Percentiles rank a stretch among this genome's conserved stretches.
Conservation (phyloP, 2,888 invertebrate genomes). For the Copidosoma aretas region DNA sequence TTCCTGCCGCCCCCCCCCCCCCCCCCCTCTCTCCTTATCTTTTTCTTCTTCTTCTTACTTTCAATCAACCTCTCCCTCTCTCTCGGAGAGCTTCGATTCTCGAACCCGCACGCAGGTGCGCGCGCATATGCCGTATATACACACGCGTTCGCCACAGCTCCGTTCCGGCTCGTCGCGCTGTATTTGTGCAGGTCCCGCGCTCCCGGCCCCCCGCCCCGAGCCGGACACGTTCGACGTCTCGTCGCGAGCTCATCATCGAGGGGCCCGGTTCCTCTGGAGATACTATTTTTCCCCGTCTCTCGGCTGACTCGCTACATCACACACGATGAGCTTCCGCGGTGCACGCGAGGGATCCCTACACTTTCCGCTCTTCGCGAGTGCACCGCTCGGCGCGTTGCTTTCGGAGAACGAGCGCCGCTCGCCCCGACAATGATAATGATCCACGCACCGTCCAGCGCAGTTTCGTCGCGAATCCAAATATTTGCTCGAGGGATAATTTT, state of each 20-base stretch:
- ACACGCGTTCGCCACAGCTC: neutral
- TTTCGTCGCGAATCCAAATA: too few relatives aligned
- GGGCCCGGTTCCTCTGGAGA: constrained; percentile 23
- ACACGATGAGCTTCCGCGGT: neutral
- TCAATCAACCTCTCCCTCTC: constrained; percentile 25
- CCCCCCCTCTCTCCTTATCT: neutral
- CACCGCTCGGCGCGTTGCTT: too few relatives aligned
- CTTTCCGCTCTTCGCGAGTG: neutral
- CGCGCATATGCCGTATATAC: neutral
- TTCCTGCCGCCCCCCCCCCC: constrained; percentile 34
- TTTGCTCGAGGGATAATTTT: too few relatives aligned
- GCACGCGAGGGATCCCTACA: neutral
- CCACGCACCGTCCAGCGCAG: too few relatives aligned
- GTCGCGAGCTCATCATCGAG: constrained; percentile 25
- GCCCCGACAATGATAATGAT: too few relatives aligned
- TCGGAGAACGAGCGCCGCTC: too few relatives aligned
- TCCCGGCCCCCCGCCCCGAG: neutral
- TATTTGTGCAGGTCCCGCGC: constrained; percentile 16
- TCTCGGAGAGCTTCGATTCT: neutral
- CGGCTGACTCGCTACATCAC: too few relatives aligned
- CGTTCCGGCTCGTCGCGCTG: constrained; percentile 4
- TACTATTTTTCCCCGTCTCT: constrained; percentile 26
- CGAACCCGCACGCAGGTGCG: neutral
- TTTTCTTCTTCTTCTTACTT: constrained; percentile 20
- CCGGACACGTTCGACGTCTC: neutral